phyloP scores from a whole-genome alignment of 2,113 vertebrate genomes.

The Corythornis madagascariensis region DNA sequence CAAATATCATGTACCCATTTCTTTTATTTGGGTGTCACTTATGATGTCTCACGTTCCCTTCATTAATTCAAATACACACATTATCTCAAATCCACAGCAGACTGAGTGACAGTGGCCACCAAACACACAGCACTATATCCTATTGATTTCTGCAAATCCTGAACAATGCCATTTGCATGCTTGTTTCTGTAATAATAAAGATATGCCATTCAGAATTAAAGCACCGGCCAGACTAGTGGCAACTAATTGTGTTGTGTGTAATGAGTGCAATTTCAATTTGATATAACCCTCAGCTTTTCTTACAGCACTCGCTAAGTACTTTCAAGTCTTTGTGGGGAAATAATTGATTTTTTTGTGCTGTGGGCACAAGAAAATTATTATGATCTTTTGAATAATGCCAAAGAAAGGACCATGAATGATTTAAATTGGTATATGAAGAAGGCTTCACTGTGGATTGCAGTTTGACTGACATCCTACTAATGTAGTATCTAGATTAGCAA shows the following conservation, averaged over 20 bases:
- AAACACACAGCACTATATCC: conserved; percentile 99
- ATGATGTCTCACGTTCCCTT: conserved; percentile 98
- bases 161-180: conserved; percentile 99
- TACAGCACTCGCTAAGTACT: conserved; percentile 99
- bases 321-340: conserved; percentile 99
- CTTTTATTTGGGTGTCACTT: conserved; percentile 99
- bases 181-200: conserved; percentile 99
- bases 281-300: conserved; percentile 99
- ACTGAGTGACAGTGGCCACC: conserved; percentile 99
- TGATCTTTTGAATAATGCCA: conserved; percentile 99
- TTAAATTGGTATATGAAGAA: conserved; percentile 99
- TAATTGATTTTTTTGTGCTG: conserved; percentile 99
- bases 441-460: conserved; percentile 88
- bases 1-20: conserved; percentile 99
- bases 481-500: conserved; percentile 92
- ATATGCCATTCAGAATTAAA: conserved; percentile 99
- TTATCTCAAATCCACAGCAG: conserved; percentile 99
- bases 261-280: conserved; percentile 99
- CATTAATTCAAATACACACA: conserved; percentile 99
- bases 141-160: conserved; percentile 99
- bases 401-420: conserved; percentile 98
- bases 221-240: conserved; percentile 98
- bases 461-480: conserved; percentile 97
- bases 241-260: conserved; percentile 99
- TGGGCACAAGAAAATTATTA: conserved; percentile 99